Conservation (phyloP, 2,888 invertebrate genomes). For the Apotomis capreana region DNA sequence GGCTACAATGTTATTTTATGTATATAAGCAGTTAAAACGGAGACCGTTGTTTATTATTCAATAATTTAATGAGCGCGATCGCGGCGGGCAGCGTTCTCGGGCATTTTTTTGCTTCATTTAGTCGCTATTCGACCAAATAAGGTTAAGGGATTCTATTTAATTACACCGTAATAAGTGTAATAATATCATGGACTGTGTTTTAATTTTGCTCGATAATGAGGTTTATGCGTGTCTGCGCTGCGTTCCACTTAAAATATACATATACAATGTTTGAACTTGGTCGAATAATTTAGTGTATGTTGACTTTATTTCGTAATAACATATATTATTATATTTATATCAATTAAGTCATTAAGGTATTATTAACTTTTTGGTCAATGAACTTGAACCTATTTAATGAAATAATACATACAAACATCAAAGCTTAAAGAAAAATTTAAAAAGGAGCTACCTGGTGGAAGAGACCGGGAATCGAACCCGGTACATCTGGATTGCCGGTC, state of each 20-base stretch:
- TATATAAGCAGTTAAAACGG: conserved; percentile 64
- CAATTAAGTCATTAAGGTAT: no score
- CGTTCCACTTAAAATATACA: conserved; percentile 57
- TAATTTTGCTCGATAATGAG: conserved; percentile 60
- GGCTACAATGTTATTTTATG: conserved; percentile 58
- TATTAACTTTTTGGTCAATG: no score
- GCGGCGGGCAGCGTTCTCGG: conserved; percentile 43
- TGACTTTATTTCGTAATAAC: no score
- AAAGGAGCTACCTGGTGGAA: no score
- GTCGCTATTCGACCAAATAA: conserved; percentile 62
- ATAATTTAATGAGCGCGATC: conserved; percentile 59
- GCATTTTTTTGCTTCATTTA: conserved; percentile 63
- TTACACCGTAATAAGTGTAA: conserved; percentile 72
- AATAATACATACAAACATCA: no score
- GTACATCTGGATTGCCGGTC: no score
- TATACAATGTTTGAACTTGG: conserved; percentile 46
- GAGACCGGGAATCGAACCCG: no score
- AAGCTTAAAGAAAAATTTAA: no score
- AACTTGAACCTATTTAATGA: no score
- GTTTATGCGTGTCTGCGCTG: conserved; percentile 48
- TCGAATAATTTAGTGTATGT: neutral
- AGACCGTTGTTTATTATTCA: conserved; percentile 60
- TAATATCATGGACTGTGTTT: conserved; percentile 70
- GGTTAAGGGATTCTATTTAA: conserved; percentile 70
- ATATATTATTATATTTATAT: no score